Evolutionary conservation across 2,888 invertebrate species (phyloP).

Genomic region (Agelastica alni): DNA sequence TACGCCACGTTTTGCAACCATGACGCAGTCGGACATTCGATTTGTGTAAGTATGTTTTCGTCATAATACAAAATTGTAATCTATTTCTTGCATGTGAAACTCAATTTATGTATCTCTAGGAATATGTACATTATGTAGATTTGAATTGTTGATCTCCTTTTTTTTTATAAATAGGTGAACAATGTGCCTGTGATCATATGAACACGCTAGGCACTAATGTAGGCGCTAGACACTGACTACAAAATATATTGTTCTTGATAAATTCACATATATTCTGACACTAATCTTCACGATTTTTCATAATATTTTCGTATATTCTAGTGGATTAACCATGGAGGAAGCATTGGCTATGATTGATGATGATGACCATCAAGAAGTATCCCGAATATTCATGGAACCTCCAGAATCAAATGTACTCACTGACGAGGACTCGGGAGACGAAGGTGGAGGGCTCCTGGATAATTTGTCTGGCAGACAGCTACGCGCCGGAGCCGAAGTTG

Average conservation of each 20-base stretch:
- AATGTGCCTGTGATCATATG: slow-evolving; percentile 1
- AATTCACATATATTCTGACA: background rate
- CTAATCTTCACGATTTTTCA: too few relatives aligned
- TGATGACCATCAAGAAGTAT: slow-evolving; percentile 1
- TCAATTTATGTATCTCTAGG: too few relatives aligned
- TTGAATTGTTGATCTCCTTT: too few relatives aligned
- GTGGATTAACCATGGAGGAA: slow-evolving; percentile 5
- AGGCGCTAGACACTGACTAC: background rate
- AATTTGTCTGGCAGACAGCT: slow-evolving; percentile 18
- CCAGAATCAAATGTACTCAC: slow-evolving; percentile 12
- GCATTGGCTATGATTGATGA: slow-evolving; percentile 4
- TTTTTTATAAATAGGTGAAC: background rate
- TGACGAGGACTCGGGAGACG: slow-evolving; percentile 21
- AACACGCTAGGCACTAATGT: slow-evolving; percentile 11
- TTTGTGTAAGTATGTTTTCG: too few relatives aligned
- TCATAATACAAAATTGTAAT: too few relatives aligned
- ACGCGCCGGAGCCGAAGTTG: slow-evolving; percentile 12
- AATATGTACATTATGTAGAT: too few relatives aligned
- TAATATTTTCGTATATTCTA: too few relatives aligned
- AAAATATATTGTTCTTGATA: background rate
- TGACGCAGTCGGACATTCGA: too few relatives aligned
- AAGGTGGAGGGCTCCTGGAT: slow-evolving; percentile 19
- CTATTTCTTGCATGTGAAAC: too few relatives aligned
- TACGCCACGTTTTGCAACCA: too few relatives aligned
- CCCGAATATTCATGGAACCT: slow-evolving; percentile 12